phyloP scores from a whole-genome alignment of 2,888 invertebrate species.

The Patella depressa region DNA sequence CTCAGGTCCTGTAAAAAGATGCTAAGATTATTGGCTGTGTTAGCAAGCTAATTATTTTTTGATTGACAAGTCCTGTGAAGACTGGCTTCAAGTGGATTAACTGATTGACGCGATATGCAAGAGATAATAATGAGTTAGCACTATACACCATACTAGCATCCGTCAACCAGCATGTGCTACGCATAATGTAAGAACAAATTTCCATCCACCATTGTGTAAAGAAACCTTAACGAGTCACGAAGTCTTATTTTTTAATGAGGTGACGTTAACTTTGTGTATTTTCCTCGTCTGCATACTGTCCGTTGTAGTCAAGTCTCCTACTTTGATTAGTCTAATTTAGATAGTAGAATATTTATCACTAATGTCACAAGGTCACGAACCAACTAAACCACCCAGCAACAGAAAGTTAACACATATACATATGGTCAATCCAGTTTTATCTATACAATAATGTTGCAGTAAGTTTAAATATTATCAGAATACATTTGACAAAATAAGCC shows the following conservation, averaged over 20 bases:
- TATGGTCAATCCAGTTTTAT: background rate
- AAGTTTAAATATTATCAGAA: background rate
- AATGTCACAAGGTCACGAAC: background rate
- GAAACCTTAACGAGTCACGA: no score
- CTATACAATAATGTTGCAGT: background rate
- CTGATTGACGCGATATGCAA: no score
- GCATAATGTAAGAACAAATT: no score
- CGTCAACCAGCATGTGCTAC: no score
- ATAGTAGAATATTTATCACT: background rate
- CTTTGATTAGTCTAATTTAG: background rate
- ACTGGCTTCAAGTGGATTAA: slow-evolving; percentile 1
- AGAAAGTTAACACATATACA: background rate
- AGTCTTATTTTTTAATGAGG: no score
- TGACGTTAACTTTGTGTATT: no score
- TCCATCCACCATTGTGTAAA: no score
- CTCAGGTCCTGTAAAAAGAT: no score
- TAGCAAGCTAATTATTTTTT: no score
- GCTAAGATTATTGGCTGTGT: no score
- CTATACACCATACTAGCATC: no score
- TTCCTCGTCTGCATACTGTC: background rate
- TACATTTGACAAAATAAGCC: background rate
- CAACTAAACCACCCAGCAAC: background rate
- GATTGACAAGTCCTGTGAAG: no score
- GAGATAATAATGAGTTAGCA: background rate
- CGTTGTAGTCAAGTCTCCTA: background rate